Percentiles rank a stretch among this genome's conserved stretches.
phyloP scores from a whole-genome alignment of 2,797 vertebrate genomes.

The Holocentrus rufus region DNA sequence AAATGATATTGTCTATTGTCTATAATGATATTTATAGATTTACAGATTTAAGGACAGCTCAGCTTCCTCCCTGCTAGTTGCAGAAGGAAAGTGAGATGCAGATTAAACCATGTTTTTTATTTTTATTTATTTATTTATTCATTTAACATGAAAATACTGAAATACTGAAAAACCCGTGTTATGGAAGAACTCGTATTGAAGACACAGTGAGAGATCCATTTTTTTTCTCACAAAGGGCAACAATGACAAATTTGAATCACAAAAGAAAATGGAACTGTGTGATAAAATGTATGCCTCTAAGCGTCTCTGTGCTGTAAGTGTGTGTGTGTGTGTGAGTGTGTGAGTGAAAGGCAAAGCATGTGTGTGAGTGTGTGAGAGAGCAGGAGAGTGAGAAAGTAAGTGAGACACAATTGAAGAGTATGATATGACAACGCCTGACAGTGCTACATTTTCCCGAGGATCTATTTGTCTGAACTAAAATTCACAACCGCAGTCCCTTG shows the following conservation, averaged over 20 bases:
- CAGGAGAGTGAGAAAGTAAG: slow-evolving; percentile 23
- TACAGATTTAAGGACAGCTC: neutral
- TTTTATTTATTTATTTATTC: no score
- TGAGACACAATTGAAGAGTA: slow-evolving; percentile 12
- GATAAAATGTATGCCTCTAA: no score
- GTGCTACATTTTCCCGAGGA: slow-evolving; percentile 15
- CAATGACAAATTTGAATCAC: slow-evolving; percentile 39
- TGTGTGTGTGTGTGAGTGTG: slow-evolving; percentile 2
- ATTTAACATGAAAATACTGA: no score
- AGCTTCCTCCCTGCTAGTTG: neutral
- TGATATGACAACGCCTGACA: slow-evolving; percentile 18
- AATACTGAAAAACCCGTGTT: slow-evolving; percentile 16
- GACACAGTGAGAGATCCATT: slow-evolving; percentile 26
- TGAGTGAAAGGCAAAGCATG: slow-evolving; percentile 3
- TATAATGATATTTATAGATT: neutral
- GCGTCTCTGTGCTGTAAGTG: no score
- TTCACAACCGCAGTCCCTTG: slow-evolving; percentile 14
- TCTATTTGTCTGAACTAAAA: slow-evolving; percentile 44
- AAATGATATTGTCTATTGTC: neutral
- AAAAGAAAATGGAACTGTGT: slow-evolving; percentile 30
- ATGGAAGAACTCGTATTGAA: slow-evolving; percentile 34
- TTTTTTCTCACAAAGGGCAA: slow-evolving; percentile 30
- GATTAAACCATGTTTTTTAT: neutral
- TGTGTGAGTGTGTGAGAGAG: slow-evolving; percentile 14
- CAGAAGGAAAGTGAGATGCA: neutral